Evolutionary conservation across 2,797 vertebrate genomes (phyloP).

Genomic region (Pantherophis vulpinus): DNA sequence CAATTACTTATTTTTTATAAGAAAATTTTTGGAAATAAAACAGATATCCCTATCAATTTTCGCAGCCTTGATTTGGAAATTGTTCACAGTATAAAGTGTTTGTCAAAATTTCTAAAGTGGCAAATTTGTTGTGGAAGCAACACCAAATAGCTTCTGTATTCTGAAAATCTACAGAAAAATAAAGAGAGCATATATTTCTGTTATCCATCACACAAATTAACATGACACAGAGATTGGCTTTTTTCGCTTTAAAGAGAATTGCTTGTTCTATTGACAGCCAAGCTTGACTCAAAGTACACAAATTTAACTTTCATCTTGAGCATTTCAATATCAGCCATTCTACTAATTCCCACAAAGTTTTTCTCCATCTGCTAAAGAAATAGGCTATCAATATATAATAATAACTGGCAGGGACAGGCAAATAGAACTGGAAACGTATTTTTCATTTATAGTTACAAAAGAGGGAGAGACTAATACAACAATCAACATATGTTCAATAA

Average conservation of each 20-base stretch:
- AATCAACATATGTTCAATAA: conserved; percentile 6
- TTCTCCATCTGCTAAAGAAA: not conserved
- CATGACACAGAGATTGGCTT: not conserved
- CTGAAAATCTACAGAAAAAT: not conserved
- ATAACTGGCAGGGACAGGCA: not conserved
- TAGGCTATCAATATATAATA: not conserved
- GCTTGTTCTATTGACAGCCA: not conserved
- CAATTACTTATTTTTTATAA: not conserved
- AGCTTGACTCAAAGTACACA: not conserved
- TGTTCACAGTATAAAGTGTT: not conserved
- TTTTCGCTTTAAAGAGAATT: conserved; percentile 29
- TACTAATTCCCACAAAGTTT: not conserved
- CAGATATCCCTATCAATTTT: not conserved
- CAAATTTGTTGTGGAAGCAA: conserved; percentile 20
- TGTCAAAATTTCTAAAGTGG: not conserved
- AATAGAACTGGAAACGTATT: not conserved
- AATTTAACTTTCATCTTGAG: conserved; percentile 4
- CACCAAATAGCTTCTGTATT: conserved; percentile 11
- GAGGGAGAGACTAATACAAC: not conserved
- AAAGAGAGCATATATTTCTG: not conserved
- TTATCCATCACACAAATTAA: not conserved
- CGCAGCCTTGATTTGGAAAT: not conserved
- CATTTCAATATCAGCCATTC: conserved; percentile 18
- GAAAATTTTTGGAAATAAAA: not conserved
- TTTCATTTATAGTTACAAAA: not conserved